A percentile compares a stretch with the other conserved stretches of the same genome.
Evolutionary conservation across 2,888 invertebrate genomes (phyloP).

Genomic region (Ormyrus nitidulus): DNA sequence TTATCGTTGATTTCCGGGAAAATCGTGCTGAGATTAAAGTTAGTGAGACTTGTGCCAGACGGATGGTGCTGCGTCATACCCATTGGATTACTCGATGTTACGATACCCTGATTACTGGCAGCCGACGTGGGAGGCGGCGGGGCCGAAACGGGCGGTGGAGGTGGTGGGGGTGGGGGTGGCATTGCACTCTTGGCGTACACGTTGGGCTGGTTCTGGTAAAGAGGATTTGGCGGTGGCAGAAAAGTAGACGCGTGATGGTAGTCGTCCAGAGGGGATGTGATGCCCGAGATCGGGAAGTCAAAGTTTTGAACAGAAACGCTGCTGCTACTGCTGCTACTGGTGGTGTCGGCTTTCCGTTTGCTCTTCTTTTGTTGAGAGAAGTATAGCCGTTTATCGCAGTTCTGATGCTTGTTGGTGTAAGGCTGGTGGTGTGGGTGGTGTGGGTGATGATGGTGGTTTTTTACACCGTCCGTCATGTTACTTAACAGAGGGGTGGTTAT

Average conservation of each 20-base stretch:
- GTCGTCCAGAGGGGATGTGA: constrained; percentile 70
- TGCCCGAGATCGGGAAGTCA: constrained; percentile 70
- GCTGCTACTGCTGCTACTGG: not conserved
- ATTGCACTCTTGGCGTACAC: constrained; percentile 66
- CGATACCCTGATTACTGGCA: constrained; percentile 33
- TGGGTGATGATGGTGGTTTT: constrained; percentile 55
- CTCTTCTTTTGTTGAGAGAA: constrained; percentile 66
- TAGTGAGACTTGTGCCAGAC: constrained; percentile 80
- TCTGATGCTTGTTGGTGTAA: constrained; percentile 68
- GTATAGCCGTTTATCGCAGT: constrained; percentile 71
- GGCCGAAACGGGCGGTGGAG: constrained; percentile 51
- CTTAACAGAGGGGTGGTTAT: constrained; percentile 58
- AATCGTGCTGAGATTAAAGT: constrained; percentile 89
- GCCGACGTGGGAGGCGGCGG: constrained; percentile 34
- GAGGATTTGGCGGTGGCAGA: constrained; percentile 65
- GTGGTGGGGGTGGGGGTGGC: constrained; percentile 57
- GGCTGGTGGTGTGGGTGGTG: constrained; percentile 55
- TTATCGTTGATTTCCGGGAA: constrained; percentile 88
- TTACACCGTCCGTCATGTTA: constrained; percentile 51
- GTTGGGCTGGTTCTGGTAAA: constrained; percentile 71
- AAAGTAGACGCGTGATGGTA: constrained; percentile 71
- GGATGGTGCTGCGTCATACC: constrained; percentile 67
- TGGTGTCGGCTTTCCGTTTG: constrained; percentile 65
- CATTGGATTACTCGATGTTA: constrained; percentile 65
- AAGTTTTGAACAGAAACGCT: constrained; percentile 66